phyloP scores from a whole-genome alignment of 2,113 vertebrate species.

The Bungarus multicinctus region DNA sequence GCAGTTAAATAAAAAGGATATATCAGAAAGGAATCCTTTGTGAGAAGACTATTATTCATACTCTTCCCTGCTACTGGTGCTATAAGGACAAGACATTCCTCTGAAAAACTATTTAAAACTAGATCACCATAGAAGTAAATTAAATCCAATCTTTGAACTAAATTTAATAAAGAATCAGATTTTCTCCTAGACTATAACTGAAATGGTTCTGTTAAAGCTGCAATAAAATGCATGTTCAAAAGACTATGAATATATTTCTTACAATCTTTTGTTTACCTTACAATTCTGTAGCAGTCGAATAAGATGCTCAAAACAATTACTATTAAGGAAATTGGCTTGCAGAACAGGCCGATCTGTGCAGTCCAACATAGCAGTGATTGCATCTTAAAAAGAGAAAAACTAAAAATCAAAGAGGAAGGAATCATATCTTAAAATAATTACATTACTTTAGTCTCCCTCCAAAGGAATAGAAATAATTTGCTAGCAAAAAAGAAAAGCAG shows the following conservation, averaged over 20 bases:
- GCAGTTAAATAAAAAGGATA: neutral
- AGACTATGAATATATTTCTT: neutral
- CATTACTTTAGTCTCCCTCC: neutral
- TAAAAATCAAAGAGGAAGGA: slow-evolving; percentile 37
- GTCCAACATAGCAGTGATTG: slow-evolving; percentile 95
- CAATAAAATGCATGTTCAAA: neutral
- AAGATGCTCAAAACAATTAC: slow-evolving; percentile 98
- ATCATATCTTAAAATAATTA: neutral
- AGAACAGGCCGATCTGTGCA: slow-evolving; percentile 94
- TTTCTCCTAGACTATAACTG: neutral
- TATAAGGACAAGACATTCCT: neutral
- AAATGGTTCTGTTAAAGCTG: neutral
- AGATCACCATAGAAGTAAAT: neutral
- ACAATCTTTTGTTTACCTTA: slow-evolving; percentile 80
- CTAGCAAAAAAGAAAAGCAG: neutral
- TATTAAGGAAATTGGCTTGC: slow-evolving; percentile 98
- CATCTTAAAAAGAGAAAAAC: slow-evolving; percentile 75
- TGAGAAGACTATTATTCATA: neutral
- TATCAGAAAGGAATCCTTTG: neutral
- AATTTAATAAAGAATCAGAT: neutral
- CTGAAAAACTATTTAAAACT: neutral
- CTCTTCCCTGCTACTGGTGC: neutral
- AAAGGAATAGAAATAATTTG: neutral
- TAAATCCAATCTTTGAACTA: neutral
- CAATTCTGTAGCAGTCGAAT: slow-evolving; percentile 95